Evolutionary conservation across 1,140 invertebrate genomes (phyloP), one percentile per base, ranked within the genome.

Genomic region (Ceratina australensis): DNA sequence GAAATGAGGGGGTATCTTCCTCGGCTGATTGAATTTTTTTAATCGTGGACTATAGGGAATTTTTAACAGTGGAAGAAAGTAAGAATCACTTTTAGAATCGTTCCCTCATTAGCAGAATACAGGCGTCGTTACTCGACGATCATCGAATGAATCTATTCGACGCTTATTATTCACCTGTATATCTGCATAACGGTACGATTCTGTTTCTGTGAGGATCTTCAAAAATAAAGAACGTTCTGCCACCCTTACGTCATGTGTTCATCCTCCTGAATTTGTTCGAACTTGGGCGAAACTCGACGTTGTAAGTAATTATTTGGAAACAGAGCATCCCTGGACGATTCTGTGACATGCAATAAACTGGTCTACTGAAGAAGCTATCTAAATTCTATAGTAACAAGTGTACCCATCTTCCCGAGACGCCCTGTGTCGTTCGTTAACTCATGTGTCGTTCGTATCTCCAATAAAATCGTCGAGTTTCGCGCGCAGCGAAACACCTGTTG

Each of bases 1-100:
- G 88, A 88, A 88, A 89, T 24, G 26, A 60, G 49, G 20, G 24
- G 66, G 42, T 57, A 16, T 66, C 22, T 28, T 22, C 28, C 24
- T 54, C 20, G 18, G 12, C 28, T 24, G 47, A 1, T 8, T 20
- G 3, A 0, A 8, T 3, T 1, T 13, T 18, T 12, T 33, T 54
- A 59, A 26, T 24, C 47, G 56, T 24, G 26, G 54, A n/a, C 18
- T 26, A 33, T 15, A 15, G 13, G 57, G 28, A 50, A 13, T 28
- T 3, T 24, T 52, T 7, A 59, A 69, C 13, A 28, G 20, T 33
- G 24, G 60, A 49, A 71, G 57, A 33, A 50, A 15, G 5, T 72
- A 72, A 24, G 57, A 13, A 15, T 24, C 20, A 26, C 13, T 59
- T 59, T 26, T 22, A 8, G 57, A 57, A 20, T 57, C 56, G n/a